Conservation (phyloP, 2,888 invertebrate genomes). For the Hydrotaea cyrtoneurina region DNA sequence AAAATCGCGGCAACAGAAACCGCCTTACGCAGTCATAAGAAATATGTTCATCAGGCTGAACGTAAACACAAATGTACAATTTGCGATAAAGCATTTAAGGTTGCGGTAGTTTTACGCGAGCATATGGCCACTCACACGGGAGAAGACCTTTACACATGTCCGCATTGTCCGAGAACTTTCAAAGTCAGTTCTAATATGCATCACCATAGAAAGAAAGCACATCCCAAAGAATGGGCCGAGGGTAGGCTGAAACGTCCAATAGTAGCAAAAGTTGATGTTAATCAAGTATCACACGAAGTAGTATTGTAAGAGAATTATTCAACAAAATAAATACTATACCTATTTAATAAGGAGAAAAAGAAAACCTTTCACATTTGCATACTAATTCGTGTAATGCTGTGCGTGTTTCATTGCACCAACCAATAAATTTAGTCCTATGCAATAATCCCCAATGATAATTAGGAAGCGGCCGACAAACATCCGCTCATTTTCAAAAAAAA, state of each 20-base stretch:
- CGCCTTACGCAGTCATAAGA: conserved; percentile 70
- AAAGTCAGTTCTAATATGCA: conserved; percentile 73
- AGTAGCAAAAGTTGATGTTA: conserved; percentile 64
- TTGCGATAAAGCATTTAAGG: conserved; percentile 71
- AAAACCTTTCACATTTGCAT: no score
- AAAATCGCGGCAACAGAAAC: conserved; percentile 69
- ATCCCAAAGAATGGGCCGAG: conserved; percentile 72
- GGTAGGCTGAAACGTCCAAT: conserved; percentile 66
- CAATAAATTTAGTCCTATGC: no score
- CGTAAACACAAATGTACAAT: conserved; percentile 71
- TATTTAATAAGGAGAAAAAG: no score
- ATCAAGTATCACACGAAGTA: conserved; percentile 65
- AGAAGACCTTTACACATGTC: conserved; percentile 72
- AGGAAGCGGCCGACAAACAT: no score
- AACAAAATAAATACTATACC: not conserved
- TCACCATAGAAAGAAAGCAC: conserved; percentile 72
- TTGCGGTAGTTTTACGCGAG: conserved; percentile 69
- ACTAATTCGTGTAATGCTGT: no score
- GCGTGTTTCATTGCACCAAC: no score
- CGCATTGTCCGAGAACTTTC: conserved; percentile 73
- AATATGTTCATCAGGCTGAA: conserved; percentile 69
- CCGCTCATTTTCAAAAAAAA: no score
- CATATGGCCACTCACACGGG: conserved; percentile 74
- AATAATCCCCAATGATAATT: no score
- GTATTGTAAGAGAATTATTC: conserved; percentile 45